A percentile compares a stretch with the other conserved stretches of the same genome.
Evolutionary conservation across 2,797 vertebrate genomes (phyloP).

Genomic region (Pangasius larnaudii): DNA sequence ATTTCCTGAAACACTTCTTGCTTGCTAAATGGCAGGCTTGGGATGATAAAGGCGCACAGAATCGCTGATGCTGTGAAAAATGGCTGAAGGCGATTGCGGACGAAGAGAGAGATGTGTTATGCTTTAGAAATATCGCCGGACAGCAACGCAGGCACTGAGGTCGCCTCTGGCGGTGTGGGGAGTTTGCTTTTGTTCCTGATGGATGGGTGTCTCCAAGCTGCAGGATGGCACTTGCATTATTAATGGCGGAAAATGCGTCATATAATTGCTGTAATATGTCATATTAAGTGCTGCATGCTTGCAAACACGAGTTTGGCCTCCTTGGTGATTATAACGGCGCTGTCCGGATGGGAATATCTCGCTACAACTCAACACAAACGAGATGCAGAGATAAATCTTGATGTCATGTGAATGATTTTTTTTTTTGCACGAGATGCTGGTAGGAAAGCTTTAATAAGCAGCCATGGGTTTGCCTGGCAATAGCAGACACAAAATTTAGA

Average conservation of each 20-base stretch:
- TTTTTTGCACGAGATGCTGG: constrained; percentile 1
- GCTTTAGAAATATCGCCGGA: constrained; percentile 55
- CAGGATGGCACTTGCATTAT: constrained; percentile 62
- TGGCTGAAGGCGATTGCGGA: constrained; percentile 35
- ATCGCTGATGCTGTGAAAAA: constrained; percentile 63
- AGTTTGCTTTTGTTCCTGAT: constrained; percentile 60
- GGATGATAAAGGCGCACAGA: constrained; percentile 58
- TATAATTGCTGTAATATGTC: constrained; percentile 63
- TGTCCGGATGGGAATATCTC: constrained; percentile 10
- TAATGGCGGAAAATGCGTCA: constrained; percentile 61
- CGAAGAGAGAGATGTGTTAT: constrained; percentile 36
- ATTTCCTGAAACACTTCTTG: constrained; percentile 60
- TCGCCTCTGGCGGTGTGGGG: constrained; percentile 49
- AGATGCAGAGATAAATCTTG: constrained; percentile 28
- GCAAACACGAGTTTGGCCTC: constrained; percentile 46
- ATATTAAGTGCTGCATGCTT: constrained; percentile 59
- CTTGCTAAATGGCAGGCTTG: constrained; percentile 53
- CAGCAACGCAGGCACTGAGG: constrained; percentile 47
- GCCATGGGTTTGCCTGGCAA: constrained; percentile 17
- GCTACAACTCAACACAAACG: constrained; percentile 45
- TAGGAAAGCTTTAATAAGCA: constrained; percentile 13
- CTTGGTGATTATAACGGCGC: constrained; percentile 44
- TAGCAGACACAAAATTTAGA: neutral
- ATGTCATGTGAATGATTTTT: constrained; percentile 17
- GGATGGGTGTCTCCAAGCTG: constrained; percentile 59